phyloP scores from a whole-genome alignment of 2,888 invertebrate species.

The Drosophila tanythrix region DNA sequence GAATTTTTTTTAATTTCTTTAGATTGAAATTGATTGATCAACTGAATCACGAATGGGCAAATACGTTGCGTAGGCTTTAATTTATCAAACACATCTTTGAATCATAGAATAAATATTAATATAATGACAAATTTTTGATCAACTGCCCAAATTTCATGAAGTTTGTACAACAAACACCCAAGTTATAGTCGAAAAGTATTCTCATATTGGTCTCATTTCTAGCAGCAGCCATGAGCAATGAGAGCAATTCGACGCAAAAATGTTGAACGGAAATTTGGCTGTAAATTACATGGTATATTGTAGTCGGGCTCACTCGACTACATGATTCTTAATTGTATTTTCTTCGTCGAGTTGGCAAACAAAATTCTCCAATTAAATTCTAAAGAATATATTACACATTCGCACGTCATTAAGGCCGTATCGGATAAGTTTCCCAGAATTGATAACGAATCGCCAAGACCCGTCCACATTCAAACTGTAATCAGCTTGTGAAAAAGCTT shows the following conservation, averaged over 20 bases:
- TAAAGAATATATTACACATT: neutral
- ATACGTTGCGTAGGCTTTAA: neutral
- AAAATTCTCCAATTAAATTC: neutral
- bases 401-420: neutral
- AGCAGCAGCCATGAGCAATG: neutral
- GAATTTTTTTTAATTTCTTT: neutral
- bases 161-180: neutral
- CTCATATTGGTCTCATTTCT: neutral
- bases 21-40: neutral
- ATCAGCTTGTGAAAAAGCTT: conserved; percentile 10
- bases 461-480: conserved; percentile 6
- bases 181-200: neutral
- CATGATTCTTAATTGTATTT: neutral
- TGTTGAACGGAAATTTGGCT: neutral
- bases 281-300: neutral
- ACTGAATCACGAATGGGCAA: neutral
- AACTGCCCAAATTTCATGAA: neutral
- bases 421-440: conserved; percentile 36
- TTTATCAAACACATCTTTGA: neutral
- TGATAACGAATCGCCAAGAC: conserved; percentile 1
- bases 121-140: neutral
- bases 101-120: neutral
- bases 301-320: neutral
- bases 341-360: neutral
- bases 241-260: neutral